Base-by-base conservation (phyloP, 2,888 invertebrate genomes). In the Endotricha flammealis region DNA sequence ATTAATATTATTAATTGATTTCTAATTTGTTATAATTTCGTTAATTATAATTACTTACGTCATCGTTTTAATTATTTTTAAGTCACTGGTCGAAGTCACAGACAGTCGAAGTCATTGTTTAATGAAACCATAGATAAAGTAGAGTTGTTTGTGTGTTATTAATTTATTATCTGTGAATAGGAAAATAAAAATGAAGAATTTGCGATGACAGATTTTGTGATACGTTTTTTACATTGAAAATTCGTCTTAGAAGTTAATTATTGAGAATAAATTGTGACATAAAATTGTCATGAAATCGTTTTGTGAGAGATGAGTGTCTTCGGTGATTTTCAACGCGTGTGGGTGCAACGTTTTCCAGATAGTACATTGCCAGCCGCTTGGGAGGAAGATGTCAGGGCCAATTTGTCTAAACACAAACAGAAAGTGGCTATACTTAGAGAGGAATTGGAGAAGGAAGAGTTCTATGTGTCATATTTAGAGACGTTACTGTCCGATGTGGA, bases 371-470 rank as follows among this genome's bases (percentile, higher is more conserved):
- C 96, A 74, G 94, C 94, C 72, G 95, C 95, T 73, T 95, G 95
- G 95, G 95, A 95, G 79, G 95, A 95, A 86, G 95, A 96, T 88
- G 95, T 96, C 68, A 91, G 95, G 69, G 94, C 94, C 55, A 95
- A 95, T 88, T 90, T 96, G 61, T 91, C 93, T 64, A 94, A 95
- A 81, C 96, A 96, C 88, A 94, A 94, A 88, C 91, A 93, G 76
- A 94, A 94, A 89, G 95, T 95, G 48, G 88, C 90, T 49, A 90
- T 93, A 58, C 88, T 96, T 38, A 91, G 91, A 70, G 94, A 95
- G 71, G 95, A 96, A 78, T 87, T 96, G 48, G 95, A 95, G 68
- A 95, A 96, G 73, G 96, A 96, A 77, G 93, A 95, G 66, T 93
- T 95, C 64, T 96, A 96, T 66, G 95, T 96, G 7, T 95, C 95